Evolutionary conservation across 1,140 invertebrate genomes (phyloP), one percentile per base, ranked within the genome.

Genomic region (Drosophila rhopaloa): DNA sequence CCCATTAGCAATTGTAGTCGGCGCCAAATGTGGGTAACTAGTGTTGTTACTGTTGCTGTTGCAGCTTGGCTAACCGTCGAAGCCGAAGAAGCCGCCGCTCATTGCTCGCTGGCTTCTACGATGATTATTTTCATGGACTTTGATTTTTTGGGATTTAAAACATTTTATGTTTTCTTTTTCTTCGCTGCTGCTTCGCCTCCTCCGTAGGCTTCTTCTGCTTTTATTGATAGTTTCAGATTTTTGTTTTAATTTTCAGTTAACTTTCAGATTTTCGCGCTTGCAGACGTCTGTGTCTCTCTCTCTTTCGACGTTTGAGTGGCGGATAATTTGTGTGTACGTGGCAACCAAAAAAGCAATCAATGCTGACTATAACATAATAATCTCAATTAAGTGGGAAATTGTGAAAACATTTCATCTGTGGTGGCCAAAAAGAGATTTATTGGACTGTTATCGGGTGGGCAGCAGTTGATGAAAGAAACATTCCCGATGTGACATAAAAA

Each of bases 91-190:
- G 38, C 27, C 46, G 46, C n/a, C n/a, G 56, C 53, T 71, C 43
- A 57, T 46, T 71, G 75, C 53, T 76, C 58, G 79, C 79, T 77
- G 74, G 51, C 72, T 76, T 67, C 72, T 76, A 48, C 73, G 77
- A 90, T 91, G 83, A 91, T 90, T 89, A 91, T 91, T 91, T 91
- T 91, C 90, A 91, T 91, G 90, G 86, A 91, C 71, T 91, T 89
- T 91, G 86, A 91, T 91, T 91, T 91, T 91, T 91, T 91, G 90
- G 90, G 90, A 91, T 91, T 91, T 91, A 74, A 85, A 85, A 84
- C 70, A 84, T 76, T 85, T 81, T 81, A 79, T 85, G 65, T 72
- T 86, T 88, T 83, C 72, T 76, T 85, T 78, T 73, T 77, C 62
- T 48, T 32, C 37, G 58, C 55, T 59, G 50, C 48, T 82, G 19